Evolutionary conservation across 1,140 invertebrate species (phyloP).

Genomic region (Ostrea edulis): DNA sequence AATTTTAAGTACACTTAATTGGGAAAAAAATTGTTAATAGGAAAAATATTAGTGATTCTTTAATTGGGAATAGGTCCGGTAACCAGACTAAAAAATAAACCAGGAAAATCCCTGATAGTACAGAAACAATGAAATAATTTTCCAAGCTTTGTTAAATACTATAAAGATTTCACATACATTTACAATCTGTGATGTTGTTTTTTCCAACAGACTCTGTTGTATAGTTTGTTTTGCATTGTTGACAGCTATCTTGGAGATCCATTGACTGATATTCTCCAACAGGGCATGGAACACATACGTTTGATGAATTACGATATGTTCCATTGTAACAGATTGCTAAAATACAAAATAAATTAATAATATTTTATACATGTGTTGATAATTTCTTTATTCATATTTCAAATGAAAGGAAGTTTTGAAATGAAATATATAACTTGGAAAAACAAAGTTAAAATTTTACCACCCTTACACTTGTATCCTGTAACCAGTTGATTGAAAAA

Average conservation of each 20-base stretch:
- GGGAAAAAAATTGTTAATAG: too few relatives aligned
- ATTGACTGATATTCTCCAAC: conserved; percentile 52
- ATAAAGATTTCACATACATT: conserved; percentile 49
- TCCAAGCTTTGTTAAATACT: too few relatives aligned
- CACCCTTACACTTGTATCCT: background rate
- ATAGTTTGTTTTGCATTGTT: conserved; percentile 41
- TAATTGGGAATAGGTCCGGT: too few relatives aligned
- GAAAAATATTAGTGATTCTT: too few relatives aligned
- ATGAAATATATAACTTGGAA: background rate
- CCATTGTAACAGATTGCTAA: conserved; percentile 49
- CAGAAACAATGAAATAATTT: too few relatives aligned
- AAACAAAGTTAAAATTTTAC: background rate
- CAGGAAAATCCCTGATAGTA: too few relatives aligned
- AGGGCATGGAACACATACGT: conserved; percentile 52
- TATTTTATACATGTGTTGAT: background rate
- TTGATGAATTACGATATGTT: conserved; percentile 49
- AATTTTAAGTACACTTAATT: too few relatives aligned
- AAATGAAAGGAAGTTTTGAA: background rate
- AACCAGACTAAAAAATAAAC: background rate
- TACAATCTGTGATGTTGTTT: conserved; percentile 44
- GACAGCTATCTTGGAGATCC: conserved; percentile 46
- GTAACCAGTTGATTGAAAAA: background rate
- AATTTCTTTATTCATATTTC: background rate
- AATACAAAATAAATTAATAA: background rate
- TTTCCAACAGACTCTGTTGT: conserved; percentile 48